Conservation (phyloP, 2,797 vertebrate genomes). For the Scarus forsteni region DNA sequence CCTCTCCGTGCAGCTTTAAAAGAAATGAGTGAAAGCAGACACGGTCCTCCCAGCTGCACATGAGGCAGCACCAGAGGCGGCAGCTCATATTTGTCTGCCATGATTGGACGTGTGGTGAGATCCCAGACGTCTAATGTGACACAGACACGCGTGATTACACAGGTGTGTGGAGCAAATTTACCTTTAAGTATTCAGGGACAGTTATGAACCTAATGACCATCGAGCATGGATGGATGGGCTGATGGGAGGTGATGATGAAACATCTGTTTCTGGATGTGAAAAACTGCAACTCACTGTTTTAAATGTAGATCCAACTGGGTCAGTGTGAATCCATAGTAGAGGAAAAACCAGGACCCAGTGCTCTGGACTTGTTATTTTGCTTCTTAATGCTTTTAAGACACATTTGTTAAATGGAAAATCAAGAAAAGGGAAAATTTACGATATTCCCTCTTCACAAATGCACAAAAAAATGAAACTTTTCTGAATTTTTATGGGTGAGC, state of each 20-base stretch:
- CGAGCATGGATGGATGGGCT: constrained; percentile 6
- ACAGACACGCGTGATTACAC: constrained; percentile 47
- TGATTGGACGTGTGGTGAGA: constrained; percentile 46
- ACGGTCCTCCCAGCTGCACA: constrained; percentile 63
- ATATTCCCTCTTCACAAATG: no score
- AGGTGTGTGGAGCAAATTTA: constrained; percentile 45
- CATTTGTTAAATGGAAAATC: background rate
- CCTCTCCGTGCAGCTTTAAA: constrained; percentile 57
- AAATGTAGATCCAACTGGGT: background rate
- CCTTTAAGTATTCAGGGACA: constrained; percentile 1
- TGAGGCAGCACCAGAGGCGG: constrained; percentile 38
- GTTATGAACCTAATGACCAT: constrained; percentile 18
- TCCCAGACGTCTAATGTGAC: constrained; percentile 48
- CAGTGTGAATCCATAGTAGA: no score
- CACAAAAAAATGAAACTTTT: no score
- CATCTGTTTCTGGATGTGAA: background rate
- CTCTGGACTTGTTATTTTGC: background rate
- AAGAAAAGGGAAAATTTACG: background rate
- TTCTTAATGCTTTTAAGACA: no score
- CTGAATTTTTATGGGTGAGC: no score
- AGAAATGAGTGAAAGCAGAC: constrained; percentile 66
- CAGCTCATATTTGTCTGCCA: constrained; percentile 50
- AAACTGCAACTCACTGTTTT: no score
- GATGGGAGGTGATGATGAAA: constrained; percentile 9
- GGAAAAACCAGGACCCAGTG: background rate